Evolutionary conservation across 2,113 vertebrate species (phyloP), one percentile per base, ranked within the genome.

Genomic region (Scartelaos histophorus): DNA sequence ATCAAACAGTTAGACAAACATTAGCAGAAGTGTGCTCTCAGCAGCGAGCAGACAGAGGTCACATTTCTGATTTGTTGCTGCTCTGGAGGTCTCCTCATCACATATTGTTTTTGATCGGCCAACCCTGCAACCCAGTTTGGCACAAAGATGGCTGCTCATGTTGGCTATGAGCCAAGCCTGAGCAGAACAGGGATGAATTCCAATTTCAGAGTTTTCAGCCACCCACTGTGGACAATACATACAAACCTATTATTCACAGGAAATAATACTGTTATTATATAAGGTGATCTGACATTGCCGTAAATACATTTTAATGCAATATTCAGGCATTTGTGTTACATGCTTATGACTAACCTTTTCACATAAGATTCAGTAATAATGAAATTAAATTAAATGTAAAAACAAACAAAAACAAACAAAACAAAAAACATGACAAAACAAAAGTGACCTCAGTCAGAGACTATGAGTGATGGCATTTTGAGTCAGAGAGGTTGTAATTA

Each of bases 51-150:
- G 80, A 86, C 86, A 76, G 73, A 90, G 92, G 87, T 89, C 87
- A 90, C 84, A 86, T 92, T 88, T 92, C 90, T 81, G 83, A 89
- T 88, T 88, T 85, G 79, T 82, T 87, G 71, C 81, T 88, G 86
- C 73, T 70, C 81, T 73, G 73, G 82, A 80, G 82, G 78, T 87
- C 81, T 87, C 78, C 75, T 87, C 69, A 78, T 87, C 66, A 75
- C 75, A 79, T 86, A 91, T 92, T 92, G 90, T 92, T 90, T 87
- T 81, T 90, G 83, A 89, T 88, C 87, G 91, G 79, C 86, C 85
- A 86, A 89, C 88, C 87, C 84, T 90, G 88, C 90, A 87, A 88
- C 89, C 85, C 84, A 87, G 83, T 91, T 93, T 91, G 90, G 91
- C 89, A 89, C 82, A 91, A 90, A 90, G 82, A 89, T 91, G 87